Percentiles rank a stretch among this genome's conserved stretches.
Evolutionary conservation across 2,888 invertebrate genomes (phyloP).

Genomic region (Cheilosia impressa): DNA sequence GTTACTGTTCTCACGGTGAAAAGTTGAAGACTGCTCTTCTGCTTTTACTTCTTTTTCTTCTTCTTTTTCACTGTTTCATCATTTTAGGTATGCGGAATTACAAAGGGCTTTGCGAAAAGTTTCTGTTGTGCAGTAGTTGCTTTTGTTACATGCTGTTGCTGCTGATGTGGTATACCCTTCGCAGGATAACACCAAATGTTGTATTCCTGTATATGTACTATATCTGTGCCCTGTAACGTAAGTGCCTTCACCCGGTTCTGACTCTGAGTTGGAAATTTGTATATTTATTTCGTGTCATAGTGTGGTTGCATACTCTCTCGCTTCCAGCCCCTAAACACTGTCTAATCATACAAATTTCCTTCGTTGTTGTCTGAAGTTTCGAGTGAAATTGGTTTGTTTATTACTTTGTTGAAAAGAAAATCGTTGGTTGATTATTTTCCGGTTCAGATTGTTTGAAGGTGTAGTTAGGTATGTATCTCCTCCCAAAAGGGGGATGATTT

Average conservation of each 20-base stretch:
- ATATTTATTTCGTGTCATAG: constrained; percentile 49
- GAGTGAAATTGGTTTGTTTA: constrained; percentile 72
- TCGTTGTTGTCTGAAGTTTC: constrained; percentile 55
- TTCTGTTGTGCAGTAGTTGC: constrained; percentile 53
- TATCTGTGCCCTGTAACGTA: constrained; percentile 14
- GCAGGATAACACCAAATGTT: constrained; percentile 51
- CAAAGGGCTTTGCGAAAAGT: constrained; percentile 68
- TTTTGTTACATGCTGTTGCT: constrained; percentile 22
- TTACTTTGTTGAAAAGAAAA: constrained; percentile 73
- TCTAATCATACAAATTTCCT: constrained; percentile 72
- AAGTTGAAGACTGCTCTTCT: constrained; percentile 54
- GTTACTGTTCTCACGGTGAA: constrained; percentile 26
- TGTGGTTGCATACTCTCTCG: constrained; percentile 29
- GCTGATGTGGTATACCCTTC: constrained; percentile 20
- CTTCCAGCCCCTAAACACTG: constrained; percentile 18
- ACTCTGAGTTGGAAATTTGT: constrained; percentile 54
- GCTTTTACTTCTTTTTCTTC: background rate
- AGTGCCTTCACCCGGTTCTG: constrained; percentile 64
- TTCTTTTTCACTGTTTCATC: constrained; percentile 34
- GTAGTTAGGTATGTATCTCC: background rate
- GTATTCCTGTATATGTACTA: constrained; percentile 20
- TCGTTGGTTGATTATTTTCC: constrained; percentile 75
- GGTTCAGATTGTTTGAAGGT: constrained; percentile 67
- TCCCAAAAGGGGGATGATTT: constrained; percentile 22
- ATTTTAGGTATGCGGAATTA: constrained; percentile 37